Evolutionary conservation across 2,113 vertebrate genomes (phyloP).

Genomic region (Pithys albifrons): DNA sequence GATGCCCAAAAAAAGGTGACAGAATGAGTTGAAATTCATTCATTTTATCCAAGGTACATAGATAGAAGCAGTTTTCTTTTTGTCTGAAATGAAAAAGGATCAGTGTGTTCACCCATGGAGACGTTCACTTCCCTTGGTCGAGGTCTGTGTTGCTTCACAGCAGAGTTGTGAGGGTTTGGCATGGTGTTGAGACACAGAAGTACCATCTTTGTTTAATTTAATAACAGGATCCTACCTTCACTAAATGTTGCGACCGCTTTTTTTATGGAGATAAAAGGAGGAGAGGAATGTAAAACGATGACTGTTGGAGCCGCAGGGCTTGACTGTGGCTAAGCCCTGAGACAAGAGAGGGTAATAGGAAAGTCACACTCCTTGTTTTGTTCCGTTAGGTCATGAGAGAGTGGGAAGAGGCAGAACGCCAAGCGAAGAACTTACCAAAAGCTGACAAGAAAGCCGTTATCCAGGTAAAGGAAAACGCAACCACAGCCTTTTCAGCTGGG

Average conservation of each 20-base stretch:
- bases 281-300: neutral
- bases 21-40: neutral
- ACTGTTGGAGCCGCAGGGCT: neutral
- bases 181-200: neutral
- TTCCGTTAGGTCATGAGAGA: slow-evolving; percentile 93
- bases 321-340: neutral
- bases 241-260: neutral
- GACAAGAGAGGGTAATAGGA: neutral
- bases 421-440: slow-evolving; percentile 94
- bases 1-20: neutral
- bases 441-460: slow-evolving; percentile 97
- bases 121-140: neutral
- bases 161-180: neutral
- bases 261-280: neutral
- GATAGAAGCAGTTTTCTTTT: neutral
- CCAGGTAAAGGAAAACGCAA: slow-evolving; percentile 79
- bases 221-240: neutral
- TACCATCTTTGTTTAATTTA: neutral
- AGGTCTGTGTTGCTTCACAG: neutral
- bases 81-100: neutral
- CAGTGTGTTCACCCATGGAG: neutral
- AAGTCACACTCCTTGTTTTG: neutral
- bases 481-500: neutral
- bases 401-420: slow-evolving; percentile 96
- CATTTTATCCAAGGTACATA: neutral